These are phyloP conservation scores for Tribolium castaneum DNA, from an alignment of 1,140 invertebrate genomes.

Conservation along the genomic window DNA sequence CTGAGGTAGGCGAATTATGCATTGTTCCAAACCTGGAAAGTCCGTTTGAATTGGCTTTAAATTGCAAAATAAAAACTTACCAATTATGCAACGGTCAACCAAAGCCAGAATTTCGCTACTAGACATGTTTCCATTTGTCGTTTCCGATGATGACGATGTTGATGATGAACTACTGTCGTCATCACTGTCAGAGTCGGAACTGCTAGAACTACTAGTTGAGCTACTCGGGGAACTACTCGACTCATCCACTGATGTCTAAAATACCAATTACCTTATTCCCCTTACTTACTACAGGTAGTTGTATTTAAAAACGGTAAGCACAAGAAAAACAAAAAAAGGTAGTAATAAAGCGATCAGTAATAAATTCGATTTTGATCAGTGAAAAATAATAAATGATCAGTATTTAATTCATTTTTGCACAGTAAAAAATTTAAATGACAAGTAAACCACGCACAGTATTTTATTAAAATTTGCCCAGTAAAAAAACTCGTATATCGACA, in stretches of 20 bases:
- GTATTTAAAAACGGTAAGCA: too few species aligned
- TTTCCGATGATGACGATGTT: constrained; percentile 55
- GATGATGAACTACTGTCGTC: constrained; percentile 58
- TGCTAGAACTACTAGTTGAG: constrained; percentile 53
- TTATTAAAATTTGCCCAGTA: too few species aligned
- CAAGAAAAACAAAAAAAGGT: too few species aligned
- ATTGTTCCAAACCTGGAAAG: constrained; percentile 83
- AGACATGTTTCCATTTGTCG: constrained; percentile 55
- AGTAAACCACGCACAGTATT: too few species aligned
- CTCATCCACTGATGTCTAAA: constrained; percentile 51
- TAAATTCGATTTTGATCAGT: too few species aligned
- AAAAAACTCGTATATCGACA: too few species aligned
- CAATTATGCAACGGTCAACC: constrained; percentile 58
- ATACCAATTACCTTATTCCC: neutral
- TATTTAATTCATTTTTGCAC: too few species aligned
- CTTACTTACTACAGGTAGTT: neutral
- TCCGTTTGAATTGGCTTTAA: constrained; percentile 40
- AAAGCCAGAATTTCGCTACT: constrained; percentile 57
- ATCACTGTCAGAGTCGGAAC: constrained; percentile 60
- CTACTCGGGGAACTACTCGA: constrained; percentile 49
- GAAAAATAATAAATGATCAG: too few species aligned
- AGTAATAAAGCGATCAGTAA: too few species aligned
- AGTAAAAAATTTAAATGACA: too few species aligned
- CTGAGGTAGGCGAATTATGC: constrained; percentile 85
- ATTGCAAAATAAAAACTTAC: constrained; percentile 39